Evolutionary conservation across 2,113 vertebrate species (phyloP), one percentile per base, ranked within the genome.

Genomic region (Phocoena phocoena): DNA sequence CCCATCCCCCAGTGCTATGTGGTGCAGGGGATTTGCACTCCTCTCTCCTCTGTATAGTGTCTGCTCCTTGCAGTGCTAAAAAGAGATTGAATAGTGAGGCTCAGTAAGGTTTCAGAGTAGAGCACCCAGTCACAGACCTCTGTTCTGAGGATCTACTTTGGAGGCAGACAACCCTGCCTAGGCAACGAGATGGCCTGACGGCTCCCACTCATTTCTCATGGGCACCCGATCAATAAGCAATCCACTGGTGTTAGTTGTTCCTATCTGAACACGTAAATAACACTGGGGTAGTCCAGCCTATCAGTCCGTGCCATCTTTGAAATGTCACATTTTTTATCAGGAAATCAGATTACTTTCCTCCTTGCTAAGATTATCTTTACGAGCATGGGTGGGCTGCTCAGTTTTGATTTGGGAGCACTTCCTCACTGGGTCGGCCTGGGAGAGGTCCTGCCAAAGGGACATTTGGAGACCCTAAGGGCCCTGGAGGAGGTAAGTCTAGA

Each of bases 1-100:
- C 9, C 6, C 0, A 21, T 0, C 3, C 1, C 13, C 15, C 17
- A 53, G 17, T 28, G 44, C 26, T 26, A 55, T 18, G 14, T 1
- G 53, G 6, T 47, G 31, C 41, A 31, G 20, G 0, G 25, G 13
- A 62, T 67, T 31, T 85, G 33, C 2, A 14, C 25, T 36, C 67
- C 14, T 60, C 33, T 65, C 8, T 41, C 14, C 38, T 44, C 15
- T 67, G 5, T 73, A 33, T 0, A 9, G 15, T 38, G 15, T 36
- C n/a, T 7, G 5, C 15, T 88, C 15, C 36, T 70, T 36, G 7
- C 2, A 5, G 6, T 36, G 15, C 11, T 68, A 10, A 67, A 70
- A 31, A 67, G 28, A 79, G 1, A 60, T 23, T 33, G n/a, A 73
- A 50, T 15, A n/a, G 47, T 21, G 21, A 2, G 9, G 10, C 23